A percentile compares a stretch with the other conserved stretches of the same genome.
These are phyloP conservation scores for Lasius fuliginosus DNA, from an alignment of 2,888 invertebrate species.

Conservation along the genomic window DNA sequence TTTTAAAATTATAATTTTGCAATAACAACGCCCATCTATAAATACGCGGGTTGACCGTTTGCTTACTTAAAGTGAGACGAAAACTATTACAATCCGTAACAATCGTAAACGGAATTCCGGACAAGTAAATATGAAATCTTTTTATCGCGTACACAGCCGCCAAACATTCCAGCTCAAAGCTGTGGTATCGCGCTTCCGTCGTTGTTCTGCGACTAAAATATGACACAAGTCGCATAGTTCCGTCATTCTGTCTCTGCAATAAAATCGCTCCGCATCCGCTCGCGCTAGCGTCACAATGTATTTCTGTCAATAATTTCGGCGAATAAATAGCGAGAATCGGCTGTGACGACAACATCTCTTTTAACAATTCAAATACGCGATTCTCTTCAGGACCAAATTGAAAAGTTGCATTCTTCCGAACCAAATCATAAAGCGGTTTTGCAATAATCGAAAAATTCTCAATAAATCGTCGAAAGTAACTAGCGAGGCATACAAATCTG, in stretches of 20 bases:
- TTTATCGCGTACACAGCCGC: neutral
- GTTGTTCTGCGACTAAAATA: conserved; percentile 74
- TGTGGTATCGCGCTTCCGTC: neutral
- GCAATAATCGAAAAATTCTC: neutral
- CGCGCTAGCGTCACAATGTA: conserved; percentile 72
- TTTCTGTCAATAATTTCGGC: conserved; percentile 61
- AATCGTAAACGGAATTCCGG: conserved; percentile 26
- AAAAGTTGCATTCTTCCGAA: neutral
- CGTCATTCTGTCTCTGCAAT: conserved; percentile 63
- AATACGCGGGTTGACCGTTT: conserved; percentile 37
- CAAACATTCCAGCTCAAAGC: neutral
- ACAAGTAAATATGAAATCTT: conserved; percentile 10
- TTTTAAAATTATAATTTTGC: conserved; percentile 14
- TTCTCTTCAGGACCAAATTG: neutral
- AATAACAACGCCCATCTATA: conserved; percentile 7
- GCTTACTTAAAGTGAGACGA: conserved; percentile 1
- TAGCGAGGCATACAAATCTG: conserved; percentile 16
- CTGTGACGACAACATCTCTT: too few species aligned
- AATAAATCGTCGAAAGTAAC: conserved; percentile 24
- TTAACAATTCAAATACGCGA: neutral
- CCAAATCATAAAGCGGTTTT: conserved; percentile 31
- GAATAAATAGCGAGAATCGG: too few species aligned
- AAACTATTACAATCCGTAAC: conserved; percentile 40
- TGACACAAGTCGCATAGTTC: conserved; percentile 62
- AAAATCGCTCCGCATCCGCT: conserved; percentile 69